Percentiles rank a stretch among this genome's conserved stretches.
Evolutionary conservation across 2,113 vertebrate species (phyloP).

Genomic region (Antechinus stuartii): DNA sequence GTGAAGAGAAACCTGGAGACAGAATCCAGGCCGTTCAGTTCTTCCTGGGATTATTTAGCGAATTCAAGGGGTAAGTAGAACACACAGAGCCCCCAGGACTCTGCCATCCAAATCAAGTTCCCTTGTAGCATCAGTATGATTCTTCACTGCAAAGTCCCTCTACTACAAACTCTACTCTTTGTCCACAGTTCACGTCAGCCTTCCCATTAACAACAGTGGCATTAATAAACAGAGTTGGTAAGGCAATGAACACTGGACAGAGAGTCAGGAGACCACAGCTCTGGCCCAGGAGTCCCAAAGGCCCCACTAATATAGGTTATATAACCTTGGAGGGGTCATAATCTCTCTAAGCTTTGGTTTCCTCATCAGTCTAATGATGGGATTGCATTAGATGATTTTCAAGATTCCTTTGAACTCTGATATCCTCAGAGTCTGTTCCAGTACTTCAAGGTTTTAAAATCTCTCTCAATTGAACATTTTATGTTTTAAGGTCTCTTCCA

Average conservation of each 20-base stretch:
- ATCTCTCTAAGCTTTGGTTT: neutral
- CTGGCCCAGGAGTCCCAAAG: neutral
- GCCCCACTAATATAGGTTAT: neutral
- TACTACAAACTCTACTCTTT: neutral
- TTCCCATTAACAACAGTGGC: neutral
- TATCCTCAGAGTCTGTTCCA: neutral
- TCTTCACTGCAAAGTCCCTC: neutral
- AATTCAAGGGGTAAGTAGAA: neutral
- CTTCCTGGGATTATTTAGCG: neutral
- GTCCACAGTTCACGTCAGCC: neutral
- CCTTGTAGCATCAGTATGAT: neutral
- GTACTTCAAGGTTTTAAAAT: neutral
- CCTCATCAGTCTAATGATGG: neutral
- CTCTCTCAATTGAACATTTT: neutral
- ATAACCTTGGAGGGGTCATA: neutral
- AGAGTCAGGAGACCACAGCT: neutral
- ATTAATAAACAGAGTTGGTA: neutral
- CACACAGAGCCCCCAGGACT: neutral
- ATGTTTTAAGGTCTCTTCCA: neutral
- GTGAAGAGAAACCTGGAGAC: neutral
- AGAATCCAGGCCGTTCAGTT: rapidly evolving
- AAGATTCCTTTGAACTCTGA: neutral
- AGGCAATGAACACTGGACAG: neutral
- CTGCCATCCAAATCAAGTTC: neutral
- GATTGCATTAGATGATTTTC: neutral